Conservation (phyloP, 2,113 vertebrate species). For the Hylia prasina region DNA sequence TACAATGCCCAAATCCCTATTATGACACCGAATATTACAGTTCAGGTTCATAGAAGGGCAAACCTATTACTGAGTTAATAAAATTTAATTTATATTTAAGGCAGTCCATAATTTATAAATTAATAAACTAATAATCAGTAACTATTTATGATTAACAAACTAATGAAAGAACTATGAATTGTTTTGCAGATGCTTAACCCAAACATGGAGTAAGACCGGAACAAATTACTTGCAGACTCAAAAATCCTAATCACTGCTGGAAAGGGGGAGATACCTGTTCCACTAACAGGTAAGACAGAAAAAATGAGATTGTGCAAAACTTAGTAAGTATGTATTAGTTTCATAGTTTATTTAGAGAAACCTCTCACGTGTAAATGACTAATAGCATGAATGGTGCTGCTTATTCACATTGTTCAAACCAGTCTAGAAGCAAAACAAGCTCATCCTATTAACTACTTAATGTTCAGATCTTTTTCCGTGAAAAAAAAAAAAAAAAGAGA, state of each 20-base stretch:
- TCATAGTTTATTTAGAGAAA: background rate
- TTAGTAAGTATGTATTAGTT: background rate
- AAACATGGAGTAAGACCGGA: background rate
- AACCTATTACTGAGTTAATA: background rate
- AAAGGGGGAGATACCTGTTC: background rate
- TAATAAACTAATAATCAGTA: background rate
- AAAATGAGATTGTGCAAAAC: background rate
- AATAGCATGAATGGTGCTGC: background rate
- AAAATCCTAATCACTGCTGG: background rate
- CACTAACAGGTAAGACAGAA: background rate
- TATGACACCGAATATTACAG: background rate
- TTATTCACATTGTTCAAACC: background rate
- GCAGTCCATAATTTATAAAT: background rate
- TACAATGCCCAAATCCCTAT: background rate
- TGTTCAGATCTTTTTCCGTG: background rate
- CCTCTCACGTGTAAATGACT: background rate
- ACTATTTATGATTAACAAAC: background rate
- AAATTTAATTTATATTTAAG: background rate
- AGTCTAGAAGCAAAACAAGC: background rate
- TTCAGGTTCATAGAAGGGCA: background rate
- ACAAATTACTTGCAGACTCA: background rate
- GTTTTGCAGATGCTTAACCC: background rate
- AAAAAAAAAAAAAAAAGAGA: background rate
- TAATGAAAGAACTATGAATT: background rate
- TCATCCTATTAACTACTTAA: background rate